Base-by-base conservation (phyloP, 2,888 invertebrate species). In the Agonopterix heracliana region DNA sequence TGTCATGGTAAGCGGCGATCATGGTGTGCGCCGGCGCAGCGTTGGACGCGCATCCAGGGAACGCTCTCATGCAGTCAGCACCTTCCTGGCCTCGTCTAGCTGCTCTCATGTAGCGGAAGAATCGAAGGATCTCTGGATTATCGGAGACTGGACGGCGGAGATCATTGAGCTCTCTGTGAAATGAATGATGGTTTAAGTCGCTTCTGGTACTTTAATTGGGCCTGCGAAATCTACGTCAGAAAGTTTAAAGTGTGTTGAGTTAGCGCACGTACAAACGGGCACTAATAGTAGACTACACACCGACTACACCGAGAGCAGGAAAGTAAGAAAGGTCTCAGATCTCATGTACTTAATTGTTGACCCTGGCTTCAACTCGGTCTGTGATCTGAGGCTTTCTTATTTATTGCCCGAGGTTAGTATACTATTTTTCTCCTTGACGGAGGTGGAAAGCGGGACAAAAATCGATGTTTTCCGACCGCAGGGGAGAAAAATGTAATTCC, bases 51-150 rank as follows among this genome's bases (percentile, higher is more conserved):
- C 96, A 96, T 2, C 90, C 90, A 0, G 60, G 89, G 70, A 94
- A 93, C 0, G 90, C 85, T n/a, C 90, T 79, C 61, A 91, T 90
- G 68, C 96, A 96, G 66, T 92, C 92, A 9, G 90, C 83, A 12
- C 94, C 94, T 66, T 96, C 96, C 68, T 96, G 96, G 0, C 96
- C 96, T 55, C 95, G 74, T 1, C 96, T 92, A 9, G 96, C 96
- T 0, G 96, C 95, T 57, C 95, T 93, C 96, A 96, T 96, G 80
- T 96, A 96, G 50, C 93, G 92, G 90, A 96, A 96, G 89, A 96
- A 96, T 48, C 96, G 89, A 41, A 96, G 83, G 52, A 96, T 96
- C 64, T 96, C 96, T 0, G 95, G 93, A 75, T 96, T 96, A 74
- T 96, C 96, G 0, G 94, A 93, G 0, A 95, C 93, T 0, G 96